These are phyloP conservation scores for Temnothorax nylanderi DNA, from an alignment of 1,140 invertebrate genomes.

Conservation along the genomic window DNA sequence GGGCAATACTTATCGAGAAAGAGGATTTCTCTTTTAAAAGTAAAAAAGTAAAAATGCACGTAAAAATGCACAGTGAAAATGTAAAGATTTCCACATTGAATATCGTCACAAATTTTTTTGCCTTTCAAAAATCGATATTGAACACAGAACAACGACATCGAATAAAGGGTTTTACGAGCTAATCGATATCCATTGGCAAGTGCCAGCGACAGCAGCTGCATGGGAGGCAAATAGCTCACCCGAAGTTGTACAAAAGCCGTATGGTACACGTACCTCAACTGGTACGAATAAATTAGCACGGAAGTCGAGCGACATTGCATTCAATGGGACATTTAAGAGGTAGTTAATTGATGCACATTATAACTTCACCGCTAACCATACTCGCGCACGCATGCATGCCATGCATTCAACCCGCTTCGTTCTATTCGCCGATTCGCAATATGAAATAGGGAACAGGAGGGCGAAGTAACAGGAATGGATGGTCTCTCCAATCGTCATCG, in stretches of 20 bases:
- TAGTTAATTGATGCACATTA: conserved; percentile 69
- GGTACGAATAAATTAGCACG: conserved; percentile 69
- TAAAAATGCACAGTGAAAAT: no score
- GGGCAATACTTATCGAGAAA: neutral
- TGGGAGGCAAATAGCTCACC: conserved; percentile 32
- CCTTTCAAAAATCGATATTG: neutral
- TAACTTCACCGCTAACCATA: conserved; percentile 53
- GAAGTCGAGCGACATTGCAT: conserved; percentile 42
- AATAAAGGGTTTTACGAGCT: conserved; percentile 19
- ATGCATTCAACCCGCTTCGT: neutral
- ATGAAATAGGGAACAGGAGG: neutral
- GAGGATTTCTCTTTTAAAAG: neutral
- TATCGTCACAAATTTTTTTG: neutral
- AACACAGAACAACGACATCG: neutral
- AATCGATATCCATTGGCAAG: conserved; percentile 46
- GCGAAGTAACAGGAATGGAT: neutral
- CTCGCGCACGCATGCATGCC: neutral
- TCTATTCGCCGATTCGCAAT: neutral
- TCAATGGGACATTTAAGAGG: conserved; percentile 65
- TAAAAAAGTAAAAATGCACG: neutral
- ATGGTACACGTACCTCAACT: conserved; percentile 28
- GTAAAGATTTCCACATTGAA: neutral
- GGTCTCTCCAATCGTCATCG: neutral
- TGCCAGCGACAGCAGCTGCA: neutral
- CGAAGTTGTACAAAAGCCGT: conserved; percentile 45